A percentile compares a stretch with the other conserved stretches of the same genome.
These are phyloP conservation scores for Boloria selene DNA, from an alignment of 2,888 invertebrate genomes.

Conservation along the genomic window DNA sequence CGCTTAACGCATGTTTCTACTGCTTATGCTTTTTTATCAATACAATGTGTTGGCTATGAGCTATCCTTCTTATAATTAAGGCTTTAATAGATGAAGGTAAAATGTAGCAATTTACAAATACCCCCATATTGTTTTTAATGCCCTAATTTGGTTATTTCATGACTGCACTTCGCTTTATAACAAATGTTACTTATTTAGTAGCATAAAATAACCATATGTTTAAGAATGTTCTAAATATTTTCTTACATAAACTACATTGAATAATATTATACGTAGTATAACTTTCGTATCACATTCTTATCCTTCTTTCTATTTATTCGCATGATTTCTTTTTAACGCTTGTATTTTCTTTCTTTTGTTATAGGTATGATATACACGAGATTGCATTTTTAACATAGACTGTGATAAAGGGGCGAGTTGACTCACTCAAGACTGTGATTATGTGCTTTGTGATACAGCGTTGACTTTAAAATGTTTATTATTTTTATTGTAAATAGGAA, in stretches of 20 bases:
- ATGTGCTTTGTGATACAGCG: conserved; percentile 69
- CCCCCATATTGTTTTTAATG: no score
- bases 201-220: no score
- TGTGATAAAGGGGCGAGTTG: conserved; percentile 69
- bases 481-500: conserved; percentile 61
- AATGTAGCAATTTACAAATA: no score
- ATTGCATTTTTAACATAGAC: conserved; percentile 77
- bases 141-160: no score
- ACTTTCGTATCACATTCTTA: neutral
- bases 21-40: no score
- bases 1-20: no score
- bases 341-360: conserved; percentile 75
- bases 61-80: no score
- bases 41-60: no score
- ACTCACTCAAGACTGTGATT: conserved; percentile 57
- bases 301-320: conserved; percentile 49
- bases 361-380: conserved; percentile 75
- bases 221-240: neutral
- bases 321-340: conserved; percentile 70
- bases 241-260: neutral
- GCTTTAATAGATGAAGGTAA: no score
- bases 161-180: no score
- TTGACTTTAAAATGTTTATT: conserved; percentile 56
- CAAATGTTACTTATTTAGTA: no score
- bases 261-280: conserved; percentile 2